Conservation (phyloP, 2,113 vertebrate species). For the Megaceryle torquata region DNA sequence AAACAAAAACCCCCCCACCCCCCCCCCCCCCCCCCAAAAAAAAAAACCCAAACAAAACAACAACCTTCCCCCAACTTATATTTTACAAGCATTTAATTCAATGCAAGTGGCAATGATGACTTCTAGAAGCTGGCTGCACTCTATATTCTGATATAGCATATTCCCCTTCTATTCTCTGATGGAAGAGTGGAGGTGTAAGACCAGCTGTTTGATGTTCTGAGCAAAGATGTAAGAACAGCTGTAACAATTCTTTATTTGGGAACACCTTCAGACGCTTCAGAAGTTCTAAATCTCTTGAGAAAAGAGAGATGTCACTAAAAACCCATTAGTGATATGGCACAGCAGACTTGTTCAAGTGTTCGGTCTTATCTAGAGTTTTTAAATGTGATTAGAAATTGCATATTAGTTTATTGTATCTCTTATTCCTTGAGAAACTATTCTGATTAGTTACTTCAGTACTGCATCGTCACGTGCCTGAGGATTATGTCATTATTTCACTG, state of each 20-base stretch:
- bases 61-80: background rate
- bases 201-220: background rate
- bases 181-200: background rate
- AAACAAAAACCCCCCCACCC: background rate
- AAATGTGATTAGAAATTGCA: background rate
- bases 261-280: background rate
- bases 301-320: background rate
- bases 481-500: background rate
- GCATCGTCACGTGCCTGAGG: background rate
- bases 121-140: background rate
- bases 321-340: too few relatives aligned
- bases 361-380: background rate
- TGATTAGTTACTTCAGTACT: background rate
- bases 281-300: background rate
- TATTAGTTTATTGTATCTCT: background rate
- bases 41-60: background rate
- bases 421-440: background rate
- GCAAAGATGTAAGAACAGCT: background rate
- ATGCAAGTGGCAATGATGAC: background rate
- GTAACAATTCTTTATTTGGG: background rate
- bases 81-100: background rate
- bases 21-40: background rate
- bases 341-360: background rate
- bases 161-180: background rate
- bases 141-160: background rate